These are phyloP conservation scores for Hemichromis elongatus DNA, from an alignment of 2,113 vertebrate genomes.

Conservation along the genomic window DNA sequence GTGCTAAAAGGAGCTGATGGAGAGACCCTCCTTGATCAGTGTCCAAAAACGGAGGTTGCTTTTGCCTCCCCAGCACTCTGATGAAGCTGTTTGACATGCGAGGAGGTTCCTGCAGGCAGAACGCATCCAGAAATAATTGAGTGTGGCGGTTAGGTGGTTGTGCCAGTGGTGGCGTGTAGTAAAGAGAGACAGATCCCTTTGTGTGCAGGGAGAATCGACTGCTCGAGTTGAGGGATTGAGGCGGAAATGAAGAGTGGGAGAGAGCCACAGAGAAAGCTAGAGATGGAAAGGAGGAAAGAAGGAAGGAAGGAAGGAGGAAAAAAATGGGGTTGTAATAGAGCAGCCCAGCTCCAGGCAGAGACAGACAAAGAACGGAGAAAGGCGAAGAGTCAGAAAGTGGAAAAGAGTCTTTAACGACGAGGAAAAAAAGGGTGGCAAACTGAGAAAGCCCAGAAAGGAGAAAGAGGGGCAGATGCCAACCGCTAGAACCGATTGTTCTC, in stretches of 20 bases:
- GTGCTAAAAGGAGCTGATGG: background rate
- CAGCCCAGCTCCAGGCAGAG: conserved; percentile 33
- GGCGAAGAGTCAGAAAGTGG: conserved; percentile 17
- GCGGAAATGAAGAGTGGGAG: conserved; percentile 34
- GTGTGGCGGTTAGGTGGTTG: conserved; percentile 43
- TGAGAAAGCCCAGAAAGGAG: background rate
- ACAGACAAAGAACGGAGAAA: conserved; percentile 11
- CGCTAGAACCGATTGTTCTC: conserved; percentile 33
- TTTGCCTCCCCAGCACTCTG: conserved; percentile 2
- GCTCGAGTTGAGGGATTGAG: conserved; percentile 24
- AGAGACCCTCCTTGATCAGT: conserved; percentile 34
- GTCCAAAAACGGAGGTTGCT: conserved; percentile 41
- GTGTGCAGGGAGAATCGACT: conserved; percentile 20
- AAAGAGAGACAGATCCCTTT: conserved; percentile 49
- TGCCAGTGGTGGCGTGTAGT: conserved; percentile 36
- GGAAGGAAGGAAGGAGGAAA: background rate
- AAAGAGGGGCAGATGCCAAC: conserved; percentile 29
- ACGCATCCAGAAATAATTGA: conserved; percentile 47
- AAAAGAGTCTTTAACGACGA: conserved; percentile 40
- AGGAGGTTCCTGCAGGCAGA: conserved; percentile 41
- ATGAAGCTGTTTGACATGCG: conserved; percentile 47
- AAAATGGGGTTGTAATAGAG: background rate
- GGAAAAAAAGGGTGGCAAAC: conserved; percentile 4
- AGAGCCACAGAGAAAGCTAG: conserved; percentile 1
- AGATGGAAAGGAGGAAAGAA: background rate